Evolutionary conservation across 2,888 invertebrate genomes (phyloP).

Genomic region (Cerceris ruficornis): DNA sequence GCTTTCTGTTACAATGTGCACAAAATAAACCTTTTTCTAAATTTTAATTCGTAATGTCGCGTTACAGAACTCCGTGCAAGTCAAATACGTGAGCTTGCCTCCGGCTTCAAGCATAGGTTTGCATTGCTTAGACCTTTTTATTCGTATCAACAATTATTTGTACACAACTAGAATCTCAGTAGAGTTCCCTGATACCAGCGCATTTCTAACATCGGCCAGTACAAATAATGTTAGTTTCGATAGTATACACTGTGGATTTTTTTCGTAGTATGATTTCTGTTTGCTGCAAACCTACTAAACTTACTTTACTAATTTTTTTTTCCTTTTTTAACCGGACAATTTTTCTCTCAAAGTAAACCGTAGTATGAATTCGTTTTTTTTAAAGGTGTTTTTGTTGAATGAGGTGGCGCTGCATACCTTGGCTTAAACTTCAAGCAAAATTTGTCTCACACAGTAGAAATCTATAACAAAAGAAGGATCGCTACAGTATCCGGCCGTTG

Average conservation of each 20-base stretch:
- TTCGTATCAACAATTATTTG: slow-evolving; percentile 55
- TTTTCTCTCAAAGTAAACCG: slow-evolving; percentile 57
- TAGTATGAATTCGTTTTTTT: slow-evolving; percentile 57
- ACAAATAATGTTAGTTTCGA: slow-evolving; percentile 79
- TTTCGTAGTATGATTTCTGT: slow-evolving; percentile 69
- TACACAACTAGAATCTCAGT: slow-evolving; percentile 60
- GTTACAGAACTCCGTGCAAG: slow-evolving; percentile 47
- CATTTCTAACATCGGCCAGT: slow-evolving; percentile 75
- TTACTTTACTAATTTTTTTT: slow-evolving; percentile 71
- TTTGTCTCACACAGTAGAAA: slow-evolving; percentile 78
- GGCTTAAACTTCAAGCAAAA: slow-evolving; percentile 73
- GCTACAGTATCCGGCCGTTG: slow-evolving; percentile 11
- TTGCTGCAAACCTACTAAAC: slow-evolving; percentile 73
- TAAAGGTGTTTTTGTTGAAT: slow-evolving; percentile 57
- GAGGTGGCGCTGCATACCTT: slow-evolving; percentile 69
- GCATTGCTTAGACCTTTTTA: slow-evolving; percentile 47
- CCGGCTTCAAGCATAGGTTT: slow-evolving; percentile 35
- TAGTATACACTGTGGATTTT: slow-evolving; percentile 77
- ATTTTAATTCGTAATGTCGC: slow-evolving; percentile 25
- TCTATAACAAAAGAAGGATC: slow-evolving; percentile 68
- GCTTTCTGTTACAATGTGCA: slow-evolving; percentile 20
- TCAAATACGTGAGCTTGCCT: slow-evolving; percentile 19
- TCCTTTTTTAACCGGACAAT: slow-evolving; percentile 58
- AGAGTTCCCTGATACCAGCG: slow-evolving; percentile 80
- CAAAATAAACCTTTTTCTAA: slow-evolving; percentile 31